These are phyloP conservation scores for Cydia strobilella DNA, from an alignment of 1,140 invertebrate genomes.

Conservation along the genomic window DNA sequence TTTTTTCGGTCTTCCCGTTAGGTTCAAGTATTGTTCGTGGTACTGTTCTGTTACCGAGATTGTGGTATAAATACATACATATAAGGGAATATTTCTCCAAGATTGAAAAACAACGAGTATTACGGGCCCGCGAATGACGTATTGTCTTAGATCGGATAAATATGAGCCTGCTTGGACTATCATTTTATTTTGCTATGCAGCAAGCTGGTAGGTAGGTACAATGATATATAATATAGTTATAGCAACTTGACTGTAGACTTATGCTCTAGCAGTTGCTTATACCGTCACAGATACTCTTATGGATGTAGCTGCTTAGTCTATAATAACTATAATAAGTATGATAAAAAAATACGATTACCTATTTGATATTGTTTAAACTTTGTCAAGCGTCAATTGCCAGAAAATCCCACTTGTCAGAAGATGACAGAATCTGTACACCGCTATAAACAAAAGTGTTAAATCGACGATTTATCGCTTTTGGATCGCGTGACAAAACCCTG, in stretches of 20 bases:
- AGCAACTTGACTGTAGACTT: background rate
- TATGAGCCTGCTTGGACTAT: background rate
- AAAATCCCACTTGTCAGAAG: no score
- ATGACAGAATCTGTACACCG: no score
- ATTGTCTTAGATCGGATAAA: slow-evolving; percentile 19
- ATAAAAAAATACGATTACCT: no score
- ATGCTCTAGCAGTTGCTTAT: no score
- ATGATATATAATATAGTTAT: background rate
- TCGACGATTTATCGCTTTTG: background rate
- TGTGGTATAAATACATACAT: slow-evolving; percentile 5
- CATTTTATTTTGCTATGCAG: background rate
- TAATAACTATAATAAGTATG: no score
- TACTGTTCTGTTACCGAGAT: background rate
- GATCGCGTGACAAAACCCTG: background rate
- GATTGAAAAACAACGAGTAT: background rate
- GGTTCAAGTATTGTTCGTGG: background rate
- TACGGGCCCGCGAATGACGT: slow-evolving; percentile 5
- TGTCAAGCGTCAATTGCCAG: no score
- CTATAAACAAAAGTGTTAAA: background rate
- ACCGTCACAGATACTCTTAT: no score
- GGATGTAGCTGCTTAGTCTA: no score
- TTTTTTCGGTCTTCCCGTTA: slow-evolving; percentile 3
- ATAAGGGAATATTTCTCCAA: background rate
- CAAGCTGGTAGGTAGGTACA: no score
- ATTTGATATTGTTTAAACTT: no score